Evolutionary conservation across 2,888 invertebrate genomes (phyloP), one percentile per base, ranked within the genome.

Genomic region (Pollenia amentaria): DNA sequence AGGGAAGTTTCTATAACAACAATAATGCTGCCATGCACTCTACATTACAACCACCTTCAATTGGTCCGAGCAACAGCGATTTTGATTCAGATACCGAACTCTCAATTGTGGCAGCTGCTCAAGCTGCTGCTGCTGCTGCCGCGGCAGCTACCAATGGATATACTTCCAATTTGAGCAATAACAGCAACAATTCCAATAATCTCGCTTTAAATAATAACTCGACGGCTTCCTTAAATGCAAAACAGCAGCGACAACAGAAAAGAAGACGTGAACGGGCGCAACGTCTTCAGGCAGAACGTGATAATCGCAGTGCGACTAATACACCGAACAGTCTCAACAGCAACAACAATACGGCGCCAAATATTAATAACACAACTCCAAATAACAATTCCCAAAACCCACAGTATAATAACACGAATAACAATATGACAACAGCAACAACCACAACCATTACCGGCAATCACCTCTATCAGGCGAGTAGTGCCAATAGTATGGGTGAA

Each of bases 261-360:
- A 96, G 97, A 94, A 96, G 97, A 94, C 96, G 97, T 94, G 97
- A 97, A 95, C 95, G 97, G 94, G 97, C 97, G 93, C 97, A 97
- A 95, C 97, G 97, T 94, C 96, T 97, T 96, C 96, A 97, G 95
- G 96, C 97, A 94, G 97, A 97, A 94, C 96, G 96, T 94, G 96
- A 96, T 94, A 92, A 89, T 88, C 93, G 93, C 95, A 94, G 90
- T 62, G 86, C 87, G 70, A 84, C 83, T 53, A 84, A 84, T 40
- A 87, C 88, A 44, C 87, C 89, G 51, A 89, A 88, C 38, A 90
- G 88, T 29, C 88, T 86, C 11, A 89, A 83, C 89, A 89, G 80
- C 76, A 90, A 84, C 90, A 92, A 85, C 90, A 76, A 55, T 38
- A 51, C 80, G 65, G 60, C 64, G 38, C 40, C 60, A 18, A 79